A percentile compares a stretch with the other conserved stretches of the same genome.
These are phyloP conservation scores for Ormyrus pomaceus DNA, from an alignment of 2,888 invertebrate species.

Conservation along the genomic window DNA sequence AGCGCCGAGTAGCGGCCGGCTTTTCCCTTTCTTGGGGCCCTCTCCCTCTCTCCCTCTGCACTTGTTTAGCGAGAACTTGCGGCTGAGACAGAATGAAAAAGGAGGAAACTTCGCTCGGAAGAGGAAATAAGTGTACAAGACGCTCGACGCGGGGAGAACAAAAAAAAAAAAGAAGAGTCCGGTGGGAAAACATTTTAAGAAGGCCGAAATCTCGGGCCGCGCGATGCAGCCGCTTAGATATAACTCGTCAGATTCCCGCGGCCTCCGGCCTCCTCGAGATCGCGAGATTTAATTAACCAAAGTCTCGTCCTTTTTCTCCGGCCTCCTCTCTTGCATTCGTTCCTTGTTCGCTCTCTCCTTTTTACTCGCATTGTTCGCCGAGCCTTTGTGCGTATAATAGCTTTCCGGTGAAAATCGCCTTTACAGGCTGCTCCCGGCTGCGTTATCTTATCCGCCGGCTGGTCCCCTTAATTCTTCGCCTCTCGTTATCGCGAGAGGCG, in stretches of 20 bases:
- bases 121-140: not conserved
- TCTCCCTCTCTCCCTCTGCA: not conserved
- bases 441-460: slow-evolving; percentile 29
- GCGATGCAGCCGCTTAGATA: not conserved
- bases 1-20: too few species aligned
- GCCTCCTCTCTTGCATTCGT: not conserved
- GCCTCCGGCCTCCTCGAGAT: not conserved
- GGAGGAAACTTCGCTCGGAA: not conserved
- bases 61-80: slow-evolving; percentile 35
- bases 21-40: too few species aligned
- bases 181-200: slow-evolving; percentile 19
- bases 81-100: not conserved
- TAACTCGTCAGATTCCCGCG: not conserved
- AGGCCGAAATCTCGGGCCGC: not conserved
- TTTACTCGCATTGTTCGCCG: slow-evolving; percentile 26
- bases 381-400: slow-evolving; percentile 36
- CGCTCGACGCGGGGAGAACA: not conserved
- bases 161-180: not conserved
- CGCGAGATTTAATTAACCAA: slow-evolving; percentile 46
- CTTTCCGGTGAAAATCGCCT: slow-evolving; percentile 33
- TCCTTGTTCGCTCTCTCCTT: not conserved
- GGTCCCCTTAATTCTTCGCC: slow-evolving; percentile 27
- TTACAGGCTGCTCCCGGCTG: not conserved
- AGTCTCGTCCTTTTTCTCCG: not conserved
- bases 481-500: not conserved